Evolutionary conservation across 2,797 vertebrate species (phyloP), one percentile per base, ranked within the genome.

Genomic region (Heteromormyrus szaboi): DNA sequence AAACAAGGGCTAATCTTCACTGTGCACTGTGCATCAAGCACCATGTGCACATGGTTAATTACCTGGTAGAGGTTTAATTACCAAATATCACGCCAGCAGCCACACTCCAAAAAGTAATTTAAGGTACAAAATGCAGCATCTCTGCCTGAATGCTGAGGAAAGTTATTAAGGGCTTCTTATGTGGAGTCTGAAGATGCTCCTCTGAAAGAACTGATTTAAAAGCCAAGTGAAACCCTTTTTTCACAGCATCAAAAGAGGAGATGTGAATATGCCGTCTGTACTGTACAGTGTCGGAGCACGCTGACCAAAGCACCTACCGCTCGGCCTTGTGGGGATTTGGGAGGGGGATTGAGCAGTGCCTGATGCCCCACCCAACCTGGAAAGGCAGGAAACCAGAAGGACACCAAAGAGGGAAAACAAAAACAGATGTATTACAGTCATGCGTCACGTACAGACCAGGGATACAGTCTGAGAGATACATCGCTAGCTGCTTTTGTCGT

Each of bases 221-320:
- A n/a, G 72, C 72, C 33, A 79, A 44, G 37, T 79, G 33, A 41
- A 72, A 3, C 41, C 19, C 41, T 44, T 46, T 46, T 79, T 79
- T 79, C 17, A 46, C 41, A 46, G 37, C 37, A 41, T 79, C 72
- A 46, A 79, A 44, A 79, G 72, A 79, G 29, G 37, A 46, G 72
- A 44, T 79, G 33, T 44, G 72, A 79, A 79, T 79, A 44, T 79
- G 72, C 72, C 4, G 37, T 79, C 37, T 79, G 72, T 79, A 46
- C 17, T 79, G 72, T 79, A 79, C 14, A 79, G 72, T 19, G 37
- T 46, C 37, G 19, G 72, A n/a, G 72, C 37, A n/a, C 5, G 72
- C 72, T 79, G 72, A 46, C 41, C 8, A 79, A n/a, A 54, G 11
- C n/a, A 95, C 97, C 98, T 95, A 99, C 98, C 95, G 93, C 94